Base-by-base conservation (phyloP, 2,888 invertebrate species). In the Epirrita christyi region DNA sequence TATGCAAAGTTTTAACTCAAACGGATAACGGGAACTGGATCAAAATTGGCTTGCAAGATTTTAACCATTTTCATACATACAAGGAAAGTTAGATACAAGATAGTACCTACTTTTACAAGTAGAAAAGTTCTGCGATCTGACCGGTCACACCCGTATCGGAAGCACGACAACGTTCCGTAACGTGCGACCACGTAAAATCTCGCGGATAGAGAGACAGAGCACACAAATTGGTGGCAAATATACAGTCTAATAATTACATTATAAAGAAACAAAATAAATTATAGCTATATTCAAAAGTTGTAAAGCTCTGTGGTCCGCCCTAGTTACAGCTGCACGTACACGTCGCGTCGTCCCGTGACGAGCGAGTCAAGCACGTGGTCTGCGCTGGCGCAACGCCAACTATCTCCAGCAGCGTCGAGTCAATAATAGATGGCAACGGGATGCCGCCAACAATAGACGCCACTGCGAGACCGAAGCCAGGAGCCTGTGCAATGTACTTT, bases 361-460 rank as follows among this genome's bases (percentile, higher is more conserved):
- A 75, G 72, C 65, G 73, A 81, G 58, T 46, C 45, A 28, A 54
- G 79, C 91, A 92, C 92, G 91, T 91, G 92, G 92, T 85, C 72
- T 76, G 76, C 76, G 78, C 84, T 92, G 92, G 92, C 90, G 80
- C 80, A 71, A 28, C 66, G 91, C 92, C 92, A 92, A 88, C 85
- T 80, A 89, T 90, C 90, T 92, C 92, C 91, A 92, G 89, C 91
- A 92, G 89, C 88, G 80, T 80, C 80, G 92, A 90, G 90, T 92
- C 92, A 92, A 92, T 92, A 91, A 92, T 92, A 92, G 92, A 88
- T 78, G 85, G 85, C 84, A 83, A 86, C 88, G 88, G 81, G 89
- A 86, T 88, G 88, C 91, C 87, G 90, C 92, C 89, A 92, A 92
- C 91, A 92, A 92, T 92, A 92, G 92, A 88, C 88, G 88, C 87